Conservation (phyloP, 2,797 vertebrate genomes). For the Sebastes kiyomatsui region DNA sequence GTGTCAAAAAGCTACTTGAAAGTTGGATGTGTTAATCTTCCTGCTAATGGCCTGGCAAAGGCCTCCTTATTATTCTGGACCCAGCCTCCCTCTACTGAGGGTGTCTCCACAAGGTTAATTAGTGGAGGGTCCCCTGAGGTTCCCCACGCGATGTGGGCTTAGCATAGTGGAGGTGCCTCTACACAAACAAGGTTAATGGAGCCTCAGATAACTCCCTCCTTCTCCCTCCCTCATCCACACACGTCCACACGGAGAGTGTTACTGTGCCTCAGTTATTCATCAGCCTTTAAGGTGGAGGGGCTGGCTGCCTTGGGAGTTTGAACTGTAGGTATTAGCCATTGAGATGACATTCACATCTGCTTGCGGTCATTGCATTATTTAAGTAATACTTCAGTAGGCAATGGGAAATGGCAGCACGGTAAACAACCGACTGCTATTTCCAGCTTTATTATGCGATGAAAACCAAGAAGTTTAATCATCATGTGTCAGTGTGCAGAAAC, state of each 20-base stretch:
- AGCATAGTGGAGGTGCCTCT: conserved; percentile 81
- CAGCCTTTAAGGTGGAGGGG: conserved; percentile 48
- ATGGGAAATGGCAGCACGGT: conserved; percentile 54
- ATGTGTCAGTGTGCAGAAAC: conserved; percentile 51
- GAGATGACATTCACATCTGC: conserved; percentile 72
- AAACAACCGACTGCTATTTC: conserved; percentile 67
- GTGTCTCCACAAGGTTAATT: conserved; percentile 87
- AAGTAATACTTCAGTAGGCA: conserved; percentile 55
- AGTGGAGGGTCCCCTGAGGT: conserved; percentile 80
- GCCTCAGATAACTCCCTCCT: conserved; percentile 69
- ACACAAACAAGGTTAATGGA: conserved; percentile 85
- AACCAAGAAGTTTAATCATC: conserved; percentile 63
- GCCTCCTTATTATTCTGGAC: conserved; percentile 83
- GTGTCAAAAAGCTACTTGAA: conserved; percentile 84
- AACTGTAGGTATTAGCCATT: conserved; percentile 56
- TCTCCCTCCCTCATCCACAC: conserved; percentile 49
- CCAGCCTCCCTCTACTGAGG: conserved; percentile 74
- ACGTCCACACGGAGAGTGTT: conserved; percentile 44
- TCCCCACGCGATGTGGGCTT: conserved; percentile 75
- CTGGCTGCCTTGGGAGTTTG: conserved; percentile 45
- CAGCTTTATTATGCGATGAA: conserved; percentile 51
- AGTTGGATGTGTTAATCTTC: conserved; percentile 85
- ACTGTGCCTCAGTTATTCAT: conserved; percentile 61
- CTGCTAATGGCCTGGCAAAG: conserved; percentile 79
- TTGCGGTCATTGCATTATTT: conserved; percentile 71